phyloP scores from a whole-genome alignment of 2,797 vertebrate genomes.

The Falco novaeseelandiae region DNA sequence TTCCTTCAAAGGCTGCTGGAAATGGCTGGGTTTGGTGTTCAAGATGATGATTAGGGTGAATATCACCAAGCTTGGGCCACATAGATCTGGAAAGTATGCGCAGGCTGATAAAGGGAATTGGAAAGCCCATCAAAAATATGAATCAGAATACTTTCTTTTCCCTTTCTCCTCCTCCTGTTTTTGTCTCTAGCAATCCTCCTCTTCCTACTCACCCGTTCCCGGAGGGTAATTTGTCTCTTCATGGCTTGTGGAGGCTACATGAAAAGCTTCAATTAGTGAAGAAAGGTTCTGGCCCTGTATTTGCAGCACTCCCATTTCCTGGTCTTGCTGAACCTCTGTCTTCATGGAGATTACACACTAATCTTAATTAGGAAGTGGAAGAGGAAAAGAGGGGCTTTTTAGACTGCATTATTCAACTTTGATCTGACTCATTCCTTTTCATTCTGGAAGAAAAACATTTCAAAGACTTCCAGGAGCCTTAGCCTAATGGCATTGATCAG shows the following conservation, averaged over 20 bases:
- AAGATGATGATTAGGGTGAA: not conserved
- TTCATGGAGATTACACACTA: conserved; percentile 51
- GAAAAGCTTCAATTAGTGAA: conserved; percentile 42
- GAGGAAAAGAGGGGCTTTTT: conserved; percentile 57
- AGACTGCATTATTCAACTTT: conserved; percentile 56
- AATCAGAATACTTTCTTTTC: not conserved
- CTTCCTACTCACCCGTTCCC: not conserved
- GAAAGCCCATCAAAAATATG: not conserved
- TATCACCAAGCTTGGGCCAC: not conserved
- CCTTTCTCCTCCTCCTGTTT: not conserved
- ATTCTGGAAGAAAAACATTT: conserved; percentile 47
- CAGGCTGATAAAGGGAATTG: not conserved
- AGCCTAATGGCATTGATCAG: conserved; percentile 62
- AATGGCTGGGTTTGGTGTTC: not conserved
- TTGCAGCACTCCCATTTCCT: conserved; percentile 2
- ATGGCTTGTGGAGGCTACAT: not conserved
- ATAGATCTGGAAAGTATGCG: not conserved
- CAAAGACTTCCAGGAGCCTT: conserved; percentile 55
- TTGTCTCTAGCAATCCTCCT: not conserved
- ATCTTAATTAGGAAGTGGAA: conserved; percentile 69
- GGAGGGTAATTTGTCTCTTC: conserved; percentile 29
- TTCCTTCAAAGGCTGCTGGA: not conserved
- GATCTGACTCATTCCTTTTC: conserved; percentile 54
- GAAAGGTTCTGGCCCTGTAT: conserved; percentile 8
- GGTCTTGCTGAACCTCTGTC: conserved; percentile 33